phyloP scores from a whole-genome alignment of 2,888 invertebrate species.

The Lacanobia oleracea region DNA sequence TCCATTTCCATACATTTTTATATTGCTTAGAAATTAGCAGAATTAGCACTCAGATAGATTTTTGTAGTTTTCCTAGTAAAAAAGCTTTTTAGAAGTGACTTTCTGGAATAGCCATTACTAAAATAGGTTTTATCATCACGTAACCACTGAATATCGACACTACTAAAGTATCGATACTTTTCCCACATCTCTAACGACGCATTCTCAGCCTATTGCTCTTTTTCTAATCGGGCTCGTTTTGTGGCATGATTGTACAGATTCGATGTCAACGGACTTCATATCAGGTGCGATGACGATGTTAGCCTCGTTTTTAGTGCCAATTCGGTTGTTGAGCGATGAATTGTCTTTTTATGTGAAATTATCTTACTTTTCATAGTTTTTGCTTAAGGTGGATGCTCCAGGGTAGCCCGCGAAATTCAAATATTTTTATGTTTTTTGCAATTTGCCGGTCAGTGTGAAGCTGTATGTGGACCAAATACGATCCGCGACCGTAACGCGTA shows the following conservation, averaged over 20 bases:
- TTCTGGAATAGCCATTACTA: too few relatives aligned
- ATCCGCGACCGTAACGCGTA: too few relatives aligned
- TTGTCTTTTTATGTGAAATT: constrained; percentile 9
- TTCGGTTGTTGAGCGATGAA: constrained; percentile 10
- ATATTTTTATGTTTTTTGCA: too few relatives aligned
- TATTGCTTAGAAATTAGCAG: too few relatives aligned
- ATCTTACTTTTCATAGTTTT: constrained; percentile 1
- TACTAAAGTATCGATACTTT: neutral
- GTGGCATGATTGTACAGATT: constrained; percentile 59
- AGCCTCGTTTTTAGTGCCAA: constrained; percentile 7
- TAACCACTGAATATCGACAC: constrained; percentile 13
- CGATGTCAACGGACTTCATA: constrained; percentile 61
- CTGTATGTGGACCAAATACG: too few relatives aligned
- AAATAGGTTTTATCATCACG: neutral
- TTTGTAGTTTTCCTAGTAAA: too few relatives aligned
- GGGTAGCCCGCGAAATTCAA: too few relatives aligned
- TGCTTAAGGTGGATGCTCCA: too few relatives aligned
- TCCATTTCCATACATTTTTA: too few relatives aligned
- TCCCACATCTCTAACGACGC: constrained; percentile 57
- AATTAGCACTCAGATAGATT: too few relatives aligned
- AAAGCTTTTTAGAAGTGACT: too few relatives aligned
- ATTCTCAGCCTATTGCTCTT: constrained; percentile 72
- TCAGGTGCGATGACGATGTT: constrained; percentile 48
- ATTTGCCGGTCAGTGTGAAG: too few relatives aligned
- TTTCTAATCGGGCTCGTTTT: constrained; percentile 66